Evolutionary conservation across 2,113 vertebrate genomes (phyloP).

Genomic region (Porphyrio hochstetteri): DNA sequence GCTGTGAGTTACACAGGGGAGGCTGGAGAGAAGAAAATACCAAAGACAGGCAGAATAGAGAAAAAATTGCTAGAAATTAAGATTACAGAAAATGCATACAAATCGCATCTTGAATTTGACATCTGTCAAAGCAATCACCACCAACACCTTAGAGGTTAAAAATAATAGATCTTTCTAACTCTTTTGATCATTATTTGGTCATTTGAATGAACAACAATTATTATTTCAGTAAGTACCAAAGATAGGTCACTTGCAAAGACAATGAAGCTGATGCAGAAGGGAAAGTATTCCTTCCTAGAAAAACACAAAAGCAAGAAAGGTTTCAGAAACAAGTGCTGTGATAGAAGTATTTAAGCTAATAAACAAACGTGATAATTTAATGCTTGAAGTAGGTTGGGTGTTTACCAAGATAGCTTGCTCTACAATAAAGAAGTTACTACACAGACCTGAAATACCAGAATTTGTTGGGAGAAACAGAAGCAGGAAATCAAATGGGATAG

Average conservation of each 20-base stretch:
- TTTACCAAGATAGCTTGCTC: not conserved
- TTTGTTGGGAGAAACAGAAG: not conserved
- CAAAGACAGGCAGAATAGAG: not conserved
- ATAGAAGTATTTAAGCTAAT: not conserved
- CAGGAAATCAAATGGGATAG: not conserved
- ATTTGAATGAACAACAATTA: not conserved
- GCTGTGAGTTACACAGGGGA: not conserved
- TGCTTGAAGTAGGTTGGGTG: not conserved
- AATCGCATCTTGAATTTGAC: not conserved
- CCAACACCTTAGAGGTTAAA: not conserved
- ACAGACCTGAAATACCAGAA: not conserved
- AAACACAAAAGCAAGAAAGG: not conserved
- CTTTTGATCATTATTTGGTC: not conserved
- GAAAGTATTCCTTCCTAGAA: not conserved
- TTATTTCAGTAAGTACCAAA: not conserved
- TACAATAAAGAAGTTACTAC: not conserved
- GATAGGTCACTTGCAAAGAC: not conserved
- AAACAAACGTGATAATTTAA: not conserved
- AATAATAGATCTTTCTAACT: not conserved
- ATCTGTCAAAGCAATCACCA: not conserved
- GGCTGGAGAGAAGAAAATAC: not conserved
- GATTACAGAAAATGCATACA: not conserved
- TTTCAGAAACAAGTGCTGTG: not conserved
- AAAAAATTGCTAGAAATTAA: not conserved
- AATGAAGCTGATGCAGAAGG: not conserved